Conservation (phyloP, 2,797 vertebrate genomes). For the Aulostomus chinensis region DNA sequence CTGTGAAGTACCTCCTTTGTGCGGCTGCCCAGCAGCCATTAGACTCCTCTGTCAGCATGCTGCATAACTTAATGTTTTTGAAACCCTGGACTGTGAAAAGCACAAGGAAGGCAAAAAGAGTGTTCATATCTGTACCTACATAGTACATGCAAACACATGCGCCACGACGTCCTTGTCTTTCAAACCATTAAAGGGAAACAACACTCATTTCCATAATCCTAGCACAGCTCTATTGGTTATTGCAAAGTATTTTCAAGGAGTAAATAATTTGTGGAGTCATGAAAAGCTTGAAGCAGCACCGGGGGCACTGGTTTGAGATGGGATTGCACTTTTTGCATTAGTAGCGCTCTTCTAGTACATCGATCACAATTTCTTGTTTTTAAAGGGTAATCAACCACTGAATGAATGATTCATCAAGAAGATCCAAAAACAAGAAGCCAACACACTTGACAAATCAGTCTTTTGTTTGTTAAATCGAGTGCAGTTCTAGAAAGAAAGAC, state of each 20-base stretch:
- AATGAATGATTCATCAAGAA: slow-evolving; percentile 28
- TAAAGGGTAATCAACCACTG: too few species aligned
- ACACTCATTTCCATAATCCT: not conserved
- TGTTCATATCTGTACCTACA: not conserved
- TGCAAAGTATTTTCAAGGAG: slow-evolving; percentile 16
- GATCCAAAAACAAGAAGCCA: slow-evolving; percentile 44
- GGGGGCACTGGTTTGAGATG: not conserved
- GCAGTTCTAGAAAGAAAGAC: slow-evolving; percentile 28
- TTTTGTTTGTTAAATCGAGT: slow-evolving; percentile 26
- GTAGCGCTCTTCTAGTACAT: slow-evolving; percentile 4
- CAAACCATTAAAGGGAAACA: not conserved
- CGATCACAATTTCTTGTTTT: too few species aligned
- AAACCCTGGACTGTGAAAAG: slow-evolving; percentile 10
- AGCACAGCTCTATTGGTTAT: not conserved
- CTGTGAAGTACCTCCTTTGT: slow-evolving; percentile 21
- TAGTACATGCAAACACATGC: too few species aligned
- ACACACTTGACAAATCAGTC: slow-evolving; percentile 12
- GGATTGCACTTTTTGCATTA: slow-evolving; percentile 27
- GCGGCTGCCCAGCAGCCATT: slow-evolving; percentile 32
- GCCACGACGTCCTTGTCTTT: not conserved
- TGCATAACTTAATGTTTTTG: slow-evolving; percentile 14
- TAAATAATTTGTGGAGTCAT: slow-evolving; percentile 15
- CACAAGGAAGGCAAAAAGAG: not conserved
- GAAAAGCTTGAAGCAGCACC: not conserved
- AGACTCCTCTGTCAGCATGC: slow-evolving; percentile 20